phyloP scores from a whole-genome alignment of 2,113 vertebrate species.

The Phyllopteryx taeniolatus region DNA sequence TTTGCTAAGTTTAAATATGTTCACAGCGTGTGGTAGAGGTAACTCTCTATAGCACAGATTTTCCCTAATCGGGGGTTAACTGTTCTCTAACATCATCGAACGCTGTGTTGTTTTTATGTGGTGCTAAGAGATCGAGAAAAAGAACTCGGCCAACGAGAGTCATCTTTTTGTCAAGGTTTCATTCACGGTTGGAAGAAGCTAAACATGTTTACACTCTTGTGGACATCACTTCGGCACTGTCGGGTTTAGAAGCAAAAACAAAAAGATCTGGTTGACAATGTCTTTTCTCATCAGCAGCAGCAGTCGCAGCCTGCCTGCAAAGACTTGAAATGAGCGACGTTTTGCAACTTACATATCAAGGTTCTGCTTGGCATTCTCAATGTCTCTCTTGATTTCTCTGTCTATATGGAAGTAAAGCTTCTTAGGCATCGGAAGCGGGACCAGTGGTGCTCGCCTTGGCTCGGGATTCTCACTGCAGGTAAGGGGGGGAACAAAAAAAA shows the following conservation, averaged over 20 bases:
- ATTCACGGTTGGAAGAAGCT: not conserved
- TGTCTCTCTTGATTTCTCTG: slow-evolving; percentile 78
- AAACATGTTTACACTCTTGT: not conserved
- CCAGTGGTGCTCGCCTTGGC: slow-evolving; percentile 68
- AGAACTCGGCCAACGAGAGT: not conserved
- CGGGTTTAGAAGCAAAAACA: not conserved
- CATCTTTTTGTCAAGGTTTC: not conserved
- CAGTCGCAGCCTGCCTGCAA: not conserved
- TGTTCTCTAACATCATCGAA: not conserved
- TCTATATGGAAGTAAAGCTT: slow-evolving; percentile 84
- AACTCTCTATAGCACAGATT: too few relatives aligned
- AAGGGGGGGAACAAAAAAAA: not conserved
- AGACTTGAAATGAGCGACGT: not conserved
- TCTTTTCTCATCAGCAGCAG: not conserved
- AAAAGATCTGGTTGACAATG: slow-evolving; percentile 7
- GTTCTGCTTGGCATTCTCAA: slow-evolving; percentile 82
- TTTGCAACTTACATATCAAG: slow-evolving; percentile 77
- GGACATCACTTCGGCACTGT: not conserved
- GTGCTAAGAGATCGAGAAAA: not conserved
- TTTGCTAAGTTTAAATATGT: too few relatives aligned
- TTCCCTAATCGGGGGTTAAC: too few relatives aligned
- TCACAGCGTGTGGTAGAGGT: too few relatives aligned
- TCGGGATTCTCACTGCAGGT: slow-evolving; percentile 72
- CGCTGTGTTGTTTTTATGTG: not conserved
- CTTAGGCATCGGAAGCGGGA: slow-evolving; percentile 78